A percentile compares a stretch with the other conserved stretches of the same genome.
Evolutionary conservation across 2,797 vertebrate species (phyloP).

Genomic region (Novumbra hubbsi): DNA sequence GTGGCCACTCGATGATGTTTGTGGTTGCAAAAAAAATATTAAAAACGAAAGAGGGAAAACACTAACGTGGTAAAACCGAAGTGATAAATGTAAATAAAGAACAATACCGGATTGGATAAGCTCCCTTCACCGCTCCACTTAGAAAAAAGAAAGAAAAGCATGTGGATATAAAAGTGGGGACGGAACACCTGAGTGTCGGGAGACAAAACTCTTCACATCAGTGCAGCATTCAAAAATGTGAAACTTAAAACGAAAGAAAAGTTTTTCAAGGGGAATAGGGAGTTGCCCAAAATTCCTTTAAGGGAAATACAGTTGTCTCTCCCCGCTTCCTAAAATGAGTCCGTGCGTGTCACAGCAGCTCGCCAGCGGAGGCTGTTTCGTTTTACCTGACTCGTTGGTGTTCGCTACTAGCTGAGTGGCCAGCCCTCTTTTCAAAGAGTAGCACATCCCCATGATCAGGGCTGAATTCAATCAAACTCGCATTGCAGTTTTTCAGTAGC

Average conservation of each 20-base stretch:
- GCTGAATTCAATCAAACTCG: too few species aligned
- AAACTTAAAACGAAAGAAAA: slow-evolving; percentile 7
- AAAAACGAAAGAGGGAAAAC: slow-evolving; percentile 16
- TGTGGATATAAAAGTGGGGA: background rate
- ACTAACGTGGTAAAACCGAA: background rate
- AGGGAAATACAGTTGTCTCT: background rate
- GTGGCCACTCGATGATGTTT: slow-evolving; percentile 7
- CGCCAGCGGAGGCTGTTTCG: slow-evolving; percentile 13
- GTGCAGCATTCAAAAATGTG: background rate
- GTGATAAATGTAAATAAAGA: background rate
- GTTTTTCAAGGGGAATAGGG: slow-evolving; percentile 14
- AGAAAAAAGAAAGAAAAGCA: background rate
- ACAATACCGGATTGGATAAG: background rate
- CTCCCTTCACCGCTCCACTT: background rate
- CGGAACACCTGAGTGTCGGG: slow-evolving; percentile 56
- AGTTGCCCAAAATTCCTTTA: background rate
- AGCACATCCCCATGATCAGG: background rate
- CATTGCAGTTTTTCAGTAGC: too few species aligned
- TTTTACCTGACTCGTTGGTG: slow-evolving; percentile 66
- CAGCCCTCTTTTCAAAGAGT: slow-evolving; percentile 41
- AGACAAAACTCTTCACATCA: slow-evolving; percentile 23
- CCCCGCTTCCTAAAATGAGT: slow-evolving; percentile 14
- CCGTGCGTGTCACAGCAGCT: slow-evolving; percentile 1
- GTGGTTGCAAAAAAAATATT: slow-evolving; percentile 21
- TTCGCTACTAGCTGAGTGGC: slow-evolving; percentile 28